Percentiles rank a stretch among this genome's conserved stretches.
Conservation (phyloP, 2,797 vertebrate species). For the Chlorospingus semifuscus region DNA sequence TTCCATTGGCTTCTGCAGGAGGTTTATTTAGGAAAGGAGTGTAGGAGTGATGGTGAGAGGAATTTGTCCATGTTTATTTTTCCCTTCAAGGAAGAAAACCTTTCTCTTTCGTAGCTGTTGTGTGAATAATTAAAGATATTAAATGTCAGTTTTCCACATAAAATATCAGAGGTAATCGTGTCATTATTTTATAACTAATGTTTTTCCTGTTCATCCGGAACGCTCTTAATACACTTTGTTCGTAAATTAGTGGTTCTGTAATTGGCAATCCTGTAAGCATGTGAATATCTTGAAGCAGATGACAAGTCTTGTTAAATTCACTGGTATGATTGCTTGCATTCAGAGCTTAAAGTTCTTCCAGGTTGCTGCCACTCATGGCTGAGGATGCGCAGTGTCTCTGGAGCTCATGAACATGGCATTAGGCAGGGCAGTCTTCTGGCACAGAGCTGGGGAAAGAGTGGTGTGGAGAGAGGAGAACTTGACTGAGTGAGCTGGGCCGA, state of each 20-base stretch:
- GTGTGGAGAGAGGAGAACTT: background rate
- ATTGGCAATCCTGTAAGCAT: background rate
- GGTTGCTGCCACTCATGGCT: background rate
- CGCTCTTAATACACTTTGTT: background rate
- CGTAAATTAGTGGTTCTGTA: background rate
- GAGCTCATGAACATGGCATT: accelerated
- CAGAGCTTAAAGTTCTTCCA: background rate
- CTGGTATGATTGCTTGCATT: accelerated
- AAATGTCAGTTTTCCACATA: conserved; percentile 43
- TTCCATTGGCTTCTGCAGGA: background rate
- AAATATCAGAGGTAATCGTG: background rate
- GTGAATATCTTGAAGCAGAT: background rate
- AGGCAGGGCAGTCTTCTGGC: background rate
- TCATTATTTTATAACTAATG: background rate
- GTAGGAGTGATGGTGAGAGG: background rate
- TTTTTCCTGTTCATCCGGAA: background rate
- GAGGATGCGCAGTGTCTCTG: background rate
- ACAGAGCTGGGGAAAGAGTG: background rate
- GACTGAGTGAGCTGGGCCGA: background rate
- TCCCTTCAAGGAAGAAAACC: background rate
- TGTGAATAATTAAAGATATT: conserved; percentile 53
- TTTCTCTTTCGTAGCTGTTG: background rate
- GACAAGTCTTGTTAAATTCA: background rate
- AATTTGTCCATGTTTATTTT: conserved; percentile 7
- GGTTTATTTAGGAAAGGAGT: background rate